Percentiles rank a stretch among this genome's conserved stretches.
Conservation (phyloP, 2,113 vertebrate species). For the Atherinomorus stipes region DNA sequence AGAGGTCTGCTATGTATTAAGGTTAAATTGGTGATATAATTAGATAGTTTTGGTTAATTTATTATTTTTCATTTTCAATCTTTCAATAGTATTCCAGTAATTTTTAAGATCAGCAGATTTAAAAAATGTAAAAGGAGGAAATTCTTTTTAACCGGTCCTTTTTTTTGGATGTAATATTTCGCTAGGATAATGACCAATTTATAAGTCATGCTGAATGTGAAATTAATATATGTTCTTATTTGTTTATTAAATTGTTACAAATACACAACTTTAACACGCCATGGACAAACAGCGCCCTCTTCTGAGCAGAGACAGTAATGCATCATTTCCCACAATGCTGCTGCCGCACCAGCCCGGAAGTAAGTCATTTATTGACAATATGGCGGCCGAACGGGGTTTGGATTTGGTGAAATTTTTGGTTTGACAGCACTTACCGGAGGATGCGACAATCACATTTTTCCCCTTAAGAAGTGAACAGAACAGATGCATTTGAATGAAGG, state of each 20-base stretch:
- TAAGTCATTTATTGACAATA: slow-evolving; percentile 90
- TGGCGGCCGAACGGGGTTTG: slow-evolving; percentile 80
- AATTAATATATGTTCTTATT: too few species aligned
- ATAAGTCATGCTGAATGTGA: too few species aligned
- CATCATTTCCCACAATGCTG: slow-evolving; percentile 81
- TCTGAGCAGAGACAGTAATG: slow-evolving; percentile 4
- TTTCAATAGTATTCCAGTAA: too few species aligned
- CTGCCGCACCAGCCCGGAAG: slow-evolving; percentile 84
- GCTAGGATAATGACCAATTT: too few species aligned
- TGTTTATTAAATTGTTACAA: background rate
- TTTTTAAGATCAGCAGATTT: too few species aligned
- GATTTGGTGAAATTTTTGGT: slow-evolving; percentile 70
- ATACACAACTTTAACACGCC: background rate
- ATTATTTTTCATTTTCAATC: too few species aligned
- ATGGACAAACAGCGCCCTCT: slow-evolving; percentile 33
- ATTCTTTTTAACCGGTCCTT: too few species aligned
- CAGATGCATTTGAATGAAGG: slow-evolving; percentile 84
- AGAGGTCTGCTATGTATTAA: too few species aligned
- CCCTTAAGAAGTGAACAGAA: slow-evolving; percentile 9
- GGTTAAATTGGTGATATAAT: too few species aligned
- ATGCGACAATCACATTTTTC: slow-evolving; percentile 19
- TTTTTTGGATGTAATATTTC: too few species aligned
- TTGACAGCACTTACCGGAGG: slow-evolving; percentile 63
- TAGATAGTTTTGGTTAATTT: too few species aligned
- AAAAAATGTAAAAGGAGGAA: too few species aligned